Evolutionary conservation across 2,113 vertebrate species (phyloP).

Genomic region (Danio rerio): GRCz12tu NC_133181.1:8597501-8598000

Average conservation of each 20-base stretch:
- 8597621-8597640: no score
- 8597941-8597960: not conserved
- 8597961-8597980: not conserved
- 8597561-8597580: no score
- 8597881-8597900: not conserved
- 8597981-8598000: slow-evolving; percentile 77
- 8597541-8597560: no score
- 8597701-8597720: slow-evolving; percentile 95
- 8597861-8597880: not conserved
- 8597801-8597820: slow-evolving; percentile 2
- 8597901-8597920: not conserved
- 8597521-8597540: no score
- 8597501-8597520: no score
- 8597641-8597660: not conserved
- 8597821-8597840: slow-evolving; percentile 20
- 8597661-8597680: slow-evolving; percentile 12
- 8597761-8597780: slow-evolving; percentile 90
- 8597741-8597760: slow-evolving; percentile 95
- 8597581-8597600: no score
- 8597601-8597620: no score
- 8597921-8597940: slow-evolving; percentile 10
- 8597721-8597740: slow-evolving; percentile 93
- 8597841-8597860: slow-evolving; percentile 29
- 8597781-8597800: slow-evolving; percentile 4
- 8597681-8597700: slow-evolving; percentile 69